These are phyloP conservation scores for Pseudachorutes palmiensis DNA, from an alignment of 1,140 invertebrate species.

Conservation along the genomic window DNA sequence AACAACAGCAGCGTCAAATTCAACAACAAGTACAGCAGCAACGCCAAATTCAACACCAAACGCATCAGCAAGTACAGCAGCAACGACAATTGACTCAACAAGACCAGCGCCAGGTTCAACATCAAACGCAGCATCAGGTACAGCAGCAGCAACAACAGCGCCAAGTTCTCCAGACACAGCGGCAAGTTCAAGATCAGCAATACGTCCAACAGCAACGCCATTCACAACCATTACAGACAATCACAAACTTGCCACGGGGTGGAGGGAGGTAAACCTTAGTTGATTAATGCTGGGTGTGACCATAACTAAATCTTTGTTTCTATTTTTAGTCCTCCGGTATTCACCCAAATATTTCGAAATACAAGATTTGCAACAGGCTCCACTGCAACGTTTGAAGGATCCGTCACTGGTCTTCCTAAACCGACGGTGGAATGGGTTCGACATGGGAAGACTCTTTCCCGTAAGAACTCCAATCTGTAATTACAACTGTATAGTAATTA, in stretches of 20 bases:
- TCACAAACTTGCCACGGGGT: neutral
- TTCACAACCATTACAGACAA: slow-evolving; percentile 7
- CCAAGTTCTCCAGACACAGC: slow-evolving; percentile 41
- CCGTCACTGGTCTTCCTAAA: slow-evolving; percentile 80
- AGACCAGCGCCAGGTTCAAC: slow-evolving; percentile 30
- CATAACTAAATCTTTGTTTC: neutral
- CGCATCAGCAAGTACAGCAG: slow-evolving; percentile 8
- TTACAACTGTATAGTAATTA: neutral
- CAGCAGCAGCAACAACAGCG: slow-evolving; percentile 16
- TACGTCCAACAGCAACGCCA: slow-evolving; percentile 14
- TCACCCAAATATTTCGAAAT: slow-evolving; percentile 87
- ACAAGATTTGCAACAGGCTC: slow-evolving; percentile 86
- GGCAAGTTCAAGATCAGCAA: slow-evolving; percentile 3
- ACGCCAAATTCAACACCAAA: slow-evolving; percentile 12
- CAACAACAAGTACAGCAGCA: slow-evolving; percentile 42
- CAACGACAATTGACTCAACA: slow-evolving; percentile 40
- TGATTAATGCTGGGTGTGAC: neutral
- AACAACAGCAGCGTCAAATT: slow-evolving; percentile 14
- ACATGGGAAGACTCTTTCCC: slow-evolving; percentile 69
- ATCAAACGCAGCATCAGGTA: slow-evolving; percentile 7
- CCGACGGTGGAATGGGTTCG: slow-evolving; percentile 91
- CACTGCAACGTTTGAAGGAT: slow-evolving; percentile 84
- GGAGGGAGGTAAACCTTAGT: neutral
- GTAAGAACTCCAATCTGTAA: slow-evolving; percentile 38
- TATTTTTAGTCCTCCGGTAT: slow-evolving; percentile 61